phyloP scores from a whole-genome alignment of 1,140 invertebrate species.

The Eupeodes corollae region DNA sequence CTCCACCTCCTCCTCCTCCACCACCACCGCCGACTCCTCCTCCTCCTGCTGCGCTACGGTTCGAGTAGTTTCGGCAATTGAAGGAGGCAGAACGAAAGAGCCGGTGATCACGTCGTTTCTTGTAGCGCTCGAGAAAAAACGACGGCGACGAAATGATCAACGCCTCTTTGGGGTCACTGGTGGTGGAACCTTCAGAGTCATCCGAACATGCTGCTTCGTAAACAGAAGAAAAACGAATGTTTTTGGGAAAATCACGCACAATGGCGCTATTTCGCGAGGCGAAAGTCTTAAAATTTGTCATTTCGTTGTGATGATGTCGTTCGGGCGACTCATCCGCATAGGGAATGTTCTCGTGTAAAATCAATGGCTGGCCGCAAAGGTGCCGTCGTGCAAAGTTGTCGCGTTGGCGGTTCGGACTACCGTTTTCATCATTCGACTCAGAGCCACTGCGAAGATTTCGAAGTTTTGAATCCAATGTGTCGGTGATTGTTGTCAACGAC shows the following conservation, averaged over 20 bases:
- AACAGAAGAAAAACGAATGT: conserved; percentile 9
- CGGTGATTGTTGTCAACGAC: conserved; percentile 49
- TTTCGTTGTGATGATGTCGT: conserved; percentile 23
- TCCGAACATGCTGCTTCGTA: conserved; percentile 17
- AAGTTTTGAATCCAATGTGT: conserved; percentile 64
- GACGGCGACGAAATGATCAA: conserved; percentile 25
- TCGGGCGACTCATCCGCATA: conserved; percentile 44
- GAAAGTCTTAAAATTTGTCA: too few relatives aligned
- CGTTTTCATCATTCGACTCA: conserved; percentile 31
- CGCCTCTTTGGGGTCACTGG: conserved; percentile 34
- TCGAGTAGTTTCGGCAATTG: conserved; percentile 33
- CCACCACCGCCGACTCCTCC: conserved; percentile 3
- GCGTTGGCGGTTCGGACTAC: conserved; percentile 24
- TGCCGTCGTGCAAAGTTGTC: conserved; percentile 17
- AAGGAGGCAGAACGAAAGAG: conserved; percentile 35
- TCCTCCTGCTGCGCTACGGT: conserved; percentile 6
- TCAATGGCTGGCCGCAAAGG: conserved; percentile 28
- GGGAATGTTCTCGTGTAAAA: conserved; percentile 40
- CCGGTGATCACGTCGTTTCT: conserved; percentile 33
- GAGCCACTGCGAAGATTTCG: conserved; percentile 44
- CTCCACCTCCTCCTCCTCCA: conserved; percentile 1
- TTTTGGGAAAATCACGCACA: not conserved
- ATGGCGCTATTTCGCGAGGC: not conserved
- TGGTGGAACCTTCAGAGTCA: conserved; percentile 35
- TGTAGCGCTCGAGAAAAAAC: conserved; percentile 36